Evolutionary conservation across 2,888 invertebrate species (phyloP).

Genomic region (Meiosimyza decipiens): DNA sequence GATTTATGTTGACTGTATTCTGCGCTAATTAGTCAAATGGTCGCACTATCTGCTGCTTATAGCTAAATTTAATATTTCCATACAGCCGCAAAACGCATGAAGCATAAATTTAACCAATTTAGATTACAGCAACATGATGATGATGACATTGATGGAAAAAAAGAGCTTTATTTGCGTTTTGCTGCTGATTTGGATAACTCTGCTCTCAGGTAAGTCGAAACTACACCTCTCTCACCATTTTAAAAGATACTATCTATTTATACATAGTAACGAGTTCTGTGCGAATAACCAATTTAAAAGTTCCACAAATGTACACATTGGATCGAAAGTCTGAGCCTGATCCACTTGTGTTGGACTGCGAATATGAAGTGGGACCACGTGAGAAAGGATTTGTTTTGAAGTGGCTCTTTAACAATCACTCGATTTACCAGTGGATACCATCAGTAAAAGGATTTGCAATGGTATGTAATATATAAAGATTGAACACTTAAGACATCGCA

Average conservation of each 20-base stretch:
- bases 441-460: slow-evolving; percentile 65
- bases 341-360: slow-evolving; percentile 65
- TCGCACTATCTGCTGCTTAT: too few species aligned
- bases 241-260: not conserved
- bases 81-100: slow-evolving; percentile 17
- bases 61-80: not conserved
- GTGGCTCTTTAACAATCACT: slow-evolving; percentile 66
- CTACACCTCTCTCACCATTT: not conserved
- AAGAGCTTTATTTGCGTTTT: slow-evolving; percentile 56
- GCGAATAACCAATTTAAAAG: slow-evolving; percentile 65
- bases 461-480: slow-evolving; percentile 53
- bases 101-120: not conserved
- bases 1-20: too few species aligned
- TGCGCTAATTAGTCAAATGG: too few species aligned
- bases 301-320: slow-evolving; percentile 65
- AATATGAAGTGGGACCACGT: slow-evolving; percentile 62
- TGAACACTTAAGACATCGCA: not conserved
- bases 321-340: slow-evolving; percentile 63
- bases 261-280: slow-evolving; percentile 61
- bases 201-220: slow-evolving; percentile 56
- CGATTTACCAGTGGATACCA: slow-evolving; percentile 67
- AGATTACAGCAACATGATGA: slow-evolving; percentile 41
- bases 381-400: slow-evolving; percentile 67
- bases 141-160: slow-evolving; percentile 57
- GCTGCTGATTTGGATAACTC: slow-evolving; percentile 59